Percentiles rank a stretch among this genome's conserved stretches.
These are phyloP conservation scores for Etheostoma perlongum DNA, from an alignment of 2,797 vertebrate species.

Conservation along the genomic window DNA sequence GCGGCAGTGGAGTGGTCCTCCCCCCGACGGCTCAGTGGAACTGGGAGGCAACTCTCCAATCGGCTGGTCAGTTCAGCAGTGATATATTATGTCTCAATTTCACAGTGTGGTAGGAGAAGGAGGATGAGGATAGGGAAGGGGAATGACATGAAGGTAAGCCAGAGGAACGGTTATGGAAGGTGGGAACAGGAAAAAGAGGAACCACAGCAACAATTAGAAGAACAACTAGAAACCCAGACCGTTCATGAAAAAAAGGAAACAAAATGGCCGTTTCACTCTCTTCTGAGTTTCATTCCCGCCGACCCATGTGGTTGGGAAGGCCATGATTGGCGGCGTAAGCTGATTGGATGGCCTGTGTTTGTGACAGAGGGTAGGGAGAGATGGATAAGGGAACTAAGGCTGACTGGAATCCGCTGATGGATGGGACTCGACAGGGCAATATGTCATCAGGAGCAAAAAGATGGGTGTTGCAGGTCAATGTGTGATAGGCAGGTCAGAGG, in stretches of 20 bases:
- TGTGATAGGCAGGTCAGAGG: constrained; percentile 79
- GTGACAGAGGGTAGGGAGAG: constrained; percentile 60
- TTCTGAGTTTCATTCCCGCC: constrained; percentile 75
- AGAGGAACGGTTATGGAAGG: constrained; percentile 61
- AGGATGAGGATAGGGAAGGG: constrained; percentile 57
- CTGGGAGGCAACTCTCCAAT: constrained; percentile 69
- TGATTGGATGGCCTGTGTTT: constrained; percentile 69
- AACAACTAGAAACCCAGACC: constrained; percentile 79
- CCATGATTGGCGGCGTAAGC: constrained; percentile 74
- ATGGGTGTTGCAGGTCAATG: constrained; percentile 68
- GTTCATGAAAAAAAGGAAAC: constrained; percentile 76
- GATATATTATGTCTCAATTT: constrained; percentile 83
- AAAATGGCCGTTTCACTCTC: constrained; percentile 76
- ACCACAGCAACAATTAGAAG: constrained; percentile 81
- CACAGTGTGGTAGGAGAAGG: constrained; percentile 86
- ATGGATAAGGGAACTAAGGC: constrained; percentile 71
- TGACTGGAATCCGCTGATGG: constrained; percentile 78
- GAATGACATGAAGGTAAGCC: constrained; percentile 51
- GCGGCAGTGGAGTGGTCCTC: constrained; percentile 56
- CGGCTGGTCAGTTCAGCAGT: constrained; percentile 79
- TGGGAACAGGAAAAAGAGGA: constrained; percentile 73
- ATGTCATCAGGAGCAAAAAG: constrained; percentile 70
- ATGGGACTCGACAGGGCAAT: constrained; percentile 71
- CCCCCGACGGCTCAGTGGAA: constrained; percentile 72
- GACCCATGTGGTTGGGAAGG: constrained; percentile 73